phyloP scores from a whole-genome alignment of 2,113 vertebrate species.

The Pogona vitticeps region DNA sequence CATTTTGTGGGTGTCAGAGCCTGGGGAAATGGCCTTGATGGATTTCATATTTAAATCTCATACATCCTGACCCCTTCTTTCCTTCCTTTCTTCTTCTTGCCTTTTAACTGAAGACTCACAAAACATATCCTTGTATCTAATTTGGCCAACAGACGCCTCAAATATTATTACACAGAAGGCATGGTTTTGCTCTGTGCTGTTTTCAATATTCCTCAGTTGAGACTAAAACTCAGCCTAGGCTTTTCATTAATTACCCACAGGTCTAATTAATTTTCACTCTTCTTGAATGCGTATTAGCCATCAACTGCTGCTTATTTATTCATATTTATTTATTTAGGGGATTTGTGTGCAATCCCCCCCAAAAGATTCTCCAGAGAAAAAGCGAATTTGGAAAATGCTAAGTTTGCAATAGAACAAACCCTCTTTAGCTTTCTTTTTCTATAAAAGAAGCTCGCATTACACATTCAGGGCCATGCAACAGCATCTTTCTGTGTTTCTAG shows the following conservation, averaged over 20 bases:
- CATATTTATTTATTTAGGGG: background rate
- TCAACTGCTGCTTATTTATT: background rate
- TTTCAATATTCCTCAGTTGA: background rate
- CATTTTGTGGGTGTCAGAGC: too few relatives aligned
- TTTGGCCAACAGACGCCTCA: too few relatives aligned
- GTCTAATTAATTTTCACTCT: conserved; percentile 6
- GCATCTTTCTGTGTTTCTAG: background rate
- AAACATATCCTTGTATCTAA: too few relatives aligned
- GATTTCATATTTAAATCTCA: too few relatives aligned
- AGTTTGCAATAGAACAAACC: background rate
- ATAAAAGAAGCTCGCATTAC: background rate
- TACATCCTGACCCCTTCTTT: too few relatives aligned
- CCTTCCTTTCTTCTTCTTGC: too few relatives aligned
- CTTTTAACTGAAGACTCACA: too few relatives aligned
- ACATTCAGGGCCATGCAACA: background rate
- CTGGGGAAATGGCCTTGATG: too few relatives aligned
- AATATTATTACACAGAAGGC: too few relatives aligned
- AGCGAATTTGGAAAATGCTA: background rate
- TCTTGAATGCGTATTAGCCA: background rate
- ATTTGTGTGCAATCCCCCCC: background rate
- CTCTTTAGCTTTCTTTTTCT: background rate
- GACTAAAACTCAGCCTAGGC: background rate
- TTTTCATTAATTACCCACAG: background rate
- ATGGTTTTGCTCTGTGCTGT: background rate
- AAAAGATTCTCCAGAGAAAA: background rate